Percentiles rank a stretch among this genome's conserved stretches.
phyloP scores from a whole-genome alignment of 2,888 invertebrate species.

The Rotaria socialis region DNA sequence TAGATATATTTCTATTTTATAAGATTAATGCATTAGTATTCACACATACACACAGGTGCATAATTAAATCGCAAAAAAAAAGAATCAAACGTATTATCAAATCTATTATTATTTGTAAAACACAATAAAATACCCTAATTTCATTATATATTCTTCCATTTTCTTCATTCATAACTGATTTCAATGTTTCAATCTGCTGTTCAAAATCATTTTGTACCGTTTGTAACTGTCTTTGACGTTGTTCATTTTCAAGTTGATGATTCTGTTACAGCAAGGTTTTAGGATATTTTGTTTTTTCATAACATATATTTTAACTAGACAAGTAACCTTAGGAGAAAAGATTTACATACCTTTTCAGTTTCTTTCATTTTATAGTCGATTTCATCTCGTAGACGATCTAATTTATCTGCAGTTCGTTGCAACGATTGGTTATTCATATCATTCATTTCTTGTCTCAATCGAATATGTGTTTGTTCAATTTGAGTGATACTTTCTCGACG shows the following conservation, averaged over 20 bases:
- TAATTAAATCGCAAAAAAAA: background rate
- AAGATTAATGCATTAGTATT: background rate
- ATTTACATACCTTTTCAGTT: background rate
- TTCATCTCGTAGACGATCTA: constrained; percentile 23
- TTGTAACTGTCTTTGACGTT: constrained; percentile 28
- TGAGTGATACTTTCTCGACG: constrained; percentile 18
- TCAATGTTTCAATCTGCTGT: background rate
- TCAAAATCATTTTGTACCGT: background rate
- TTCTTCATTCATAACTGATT: background rate
- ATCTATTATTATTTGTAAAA: constrained; percentile 18
- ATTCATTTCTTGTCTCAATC: constrained; percentile 31
- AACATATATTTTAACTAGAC: no score
- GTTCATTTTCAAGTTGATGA: constrained; percentile 9
- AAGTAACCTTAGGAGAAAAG: no score
- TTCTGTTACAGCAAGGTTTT: background rate
- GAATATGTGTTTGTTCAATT: background rate
- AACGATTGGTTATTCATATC: background rate
- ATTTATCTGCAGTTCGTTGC: constrained; percentile 1
- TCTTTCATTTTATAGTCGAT: constrained; percentile 6
- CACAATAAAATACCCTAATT: constrained; percentile 13
- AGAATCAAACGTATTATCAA: background rate
- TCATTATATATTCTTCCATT: background rate
- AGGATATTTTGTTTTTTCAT: background rate
- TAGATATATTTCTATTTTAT: background rate
- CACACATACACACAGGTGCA: no score